These are phyloP conservation scores for Chesias legatella DNA, from an alignment of 2,888 invertebrate genomes.

Conservation along the genomic window DNA sequence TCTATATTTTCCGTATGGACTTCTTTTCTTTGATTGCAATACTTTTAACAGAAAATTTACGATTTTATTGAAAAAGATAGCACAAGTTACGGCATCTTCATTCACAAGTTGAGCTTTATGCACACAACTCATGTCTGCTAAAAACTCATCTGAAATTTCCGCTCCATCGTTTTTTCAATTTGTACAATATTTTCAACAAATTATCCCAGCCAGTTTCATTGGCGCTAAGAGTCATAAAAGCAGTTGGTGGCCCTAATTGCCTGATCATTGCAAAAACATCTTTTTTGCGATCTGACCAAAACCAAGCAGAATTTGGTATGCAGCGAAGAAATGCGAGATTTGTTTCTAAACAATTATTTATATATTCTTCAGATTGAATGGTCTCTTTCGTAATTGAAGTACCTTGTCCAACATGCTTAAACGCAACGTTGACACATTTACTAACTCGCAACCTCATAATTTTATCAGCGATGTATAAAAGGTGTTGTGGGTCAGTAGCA, in stretches of 20 bases:
- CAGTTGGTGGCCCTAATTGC: conserved; percentile 48
- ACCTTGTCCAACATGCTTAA: conserved; percentile 34
- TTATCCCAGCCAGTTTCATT: conserved; percentile 47
- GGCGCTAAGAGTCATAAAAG: conserved; percentile 51
- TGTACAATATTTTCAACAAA: conserved; percentile 41
- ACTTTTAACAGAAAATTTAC: too few relatives aligned
- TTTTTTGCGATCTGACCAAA: conserved; percentile 46
- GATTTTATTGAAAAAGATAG: too few relatives aligned
- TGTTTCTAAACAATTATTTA: conserved; percentile 38
- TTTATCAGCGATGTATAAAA: conserved; percentile 30
- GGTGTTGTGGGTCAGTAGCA: conserved; percentile 36
- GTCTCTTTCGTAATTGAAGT: conserved; percentile 36
- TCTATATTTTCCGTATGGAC: too few relatives aligned
- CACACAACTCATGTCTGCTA: conserved; percentile 24
- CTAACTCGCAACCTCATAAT: conserved; percentile 30
- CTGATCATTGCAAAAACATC: conserved; percentile 55
- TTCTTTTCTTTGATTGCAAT: too few relatives aligned
- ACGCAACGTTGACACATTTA: conserved; percentile 22
- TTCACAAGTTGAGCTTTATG: conserved; percentile 34
- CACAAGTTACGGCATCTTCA: conserved; percentile 42
- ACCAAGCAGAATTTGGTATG: conserved; percentile 49
- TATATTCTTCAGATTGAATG: conserved; percentile 38
- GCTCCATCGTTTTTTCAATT: conserved; percentile 34
- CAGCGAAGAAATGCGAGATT: conserved; percentile 45
- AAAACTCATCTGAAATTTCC: conserved; percentile 28